Evolutionary conservation across 2,113 vertebrate species (phyloP).

Genomic region (Mohoua ochrocephala): DNA sequence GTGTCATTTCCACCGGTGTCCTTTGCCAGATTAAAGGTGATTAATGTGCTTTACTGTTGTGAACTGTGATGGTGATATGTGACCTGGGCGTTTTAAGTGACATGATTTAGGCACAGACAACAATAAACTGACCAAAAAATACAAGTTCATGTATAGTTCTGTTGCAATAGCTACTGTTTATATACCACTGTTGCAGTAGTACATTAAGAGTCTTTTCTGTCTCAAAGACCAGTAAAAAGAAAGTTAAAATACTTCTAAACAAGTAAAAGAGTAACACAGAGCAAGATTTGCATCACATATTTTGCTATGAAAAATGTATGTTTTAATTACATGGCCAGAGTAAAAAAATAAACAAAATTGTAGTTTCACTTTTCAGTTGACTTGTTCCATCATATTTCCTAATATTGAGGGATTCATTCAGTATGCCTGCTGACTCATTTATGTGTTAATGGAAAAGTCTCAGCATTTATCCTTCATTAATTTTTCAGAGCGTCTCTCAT

Average conservation of each 20-base stretch:
- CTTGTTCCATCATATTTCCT: background rate
- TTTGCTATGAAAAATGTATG: background rate
- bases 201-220: background rate
- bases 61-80: background rate
- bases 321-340: background rate
- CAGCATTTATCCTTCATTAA: conserved; percentile 6
- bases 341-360: background rate
- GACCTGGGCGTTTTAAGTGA: background rate
- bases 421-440: background rate
- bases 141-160: background rate
- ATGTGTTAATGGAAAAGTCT: background rate
- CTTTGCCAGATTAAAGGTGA: background rate
- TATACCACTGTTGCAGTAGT: background rate
- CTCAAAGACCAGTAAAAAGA: background rate
- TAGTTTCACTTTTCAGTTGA: background rate
- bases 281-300: background rate
- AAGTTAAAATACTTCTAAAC: background rate
- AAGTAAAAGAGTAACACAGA: background rate
- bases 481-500: conserved; percentile 23
- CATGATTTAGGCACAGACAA: background rate
- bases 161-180: background rate
- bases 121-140: background rate
- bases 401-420: background rate
- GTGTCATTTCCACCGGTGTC: background rate
- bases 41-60: background rate